Percentiles rank a stretch among this genome's conserved stretches.
phyloP scores from a whole-genome alignment of 2,113 vertebrate genomes.

The Mesembrinibis cayennensis region DNA sequence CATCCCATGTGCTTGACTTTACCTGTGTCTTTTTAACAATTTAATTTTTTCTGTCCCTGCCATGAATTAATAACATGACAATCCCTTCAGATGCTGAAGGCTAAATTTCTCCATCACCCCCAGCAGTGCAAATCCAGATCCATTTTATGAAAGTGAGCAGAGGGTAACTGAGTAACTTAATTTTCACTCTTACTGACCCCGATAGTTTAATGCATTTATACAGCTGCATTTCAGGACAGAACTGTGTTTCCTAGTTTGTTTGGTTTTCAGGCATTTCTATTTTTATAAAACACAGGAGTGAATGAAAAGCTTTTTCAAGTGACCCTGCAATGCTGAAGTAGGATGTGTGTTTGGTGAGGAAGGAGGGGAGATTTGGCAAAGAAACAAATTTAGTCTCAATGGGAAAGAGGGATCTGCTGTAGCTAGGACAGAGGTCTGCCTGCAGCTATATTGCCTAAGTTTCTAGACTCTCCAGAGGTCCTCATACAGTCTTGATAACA shows the following conservation, averaged over 20 bases:
- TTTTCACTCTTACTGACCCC: not conserved
- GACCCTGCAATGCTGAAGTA: not conserved
- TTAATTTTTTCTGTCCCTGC: not conserved
- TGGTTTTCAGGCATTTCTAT: not conserved
- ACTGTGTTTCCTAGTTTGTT: not conserved
- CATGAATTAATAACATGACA: not conserved
- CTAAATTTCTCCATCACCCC: not conserved
- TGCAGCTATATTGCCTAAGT: not conserved
- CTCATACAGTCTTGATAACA: not conserved
- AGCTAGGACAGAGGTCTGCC: not conserved
- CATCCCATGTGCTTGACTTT: not conserved
- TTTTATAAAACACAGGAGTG: not conserved
- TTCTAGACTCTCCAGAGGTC: not conserved
- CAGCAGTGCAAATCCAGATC: not conserved
- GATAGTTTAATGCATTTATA: not conserved
- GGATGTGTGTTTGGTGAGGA: not conserved
- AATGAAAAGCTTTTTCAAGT: not conserved
- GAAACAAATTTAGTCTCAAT: not conserved
- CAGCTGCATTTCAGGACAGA: not conserved
- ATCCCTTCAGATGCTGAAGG: not conserved
- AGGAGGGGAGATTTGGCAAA: not conserved
- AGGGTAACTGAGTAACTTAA: not conserved
- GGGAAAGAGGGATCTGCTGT: not conserved
- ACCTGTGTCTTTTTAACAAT: not conserved
- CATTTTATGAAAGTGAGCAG: not conserved